phyloP scores from a whole-genome alignment of 2,888 invertebrate species.

The Andrena bicolor region DNA sequence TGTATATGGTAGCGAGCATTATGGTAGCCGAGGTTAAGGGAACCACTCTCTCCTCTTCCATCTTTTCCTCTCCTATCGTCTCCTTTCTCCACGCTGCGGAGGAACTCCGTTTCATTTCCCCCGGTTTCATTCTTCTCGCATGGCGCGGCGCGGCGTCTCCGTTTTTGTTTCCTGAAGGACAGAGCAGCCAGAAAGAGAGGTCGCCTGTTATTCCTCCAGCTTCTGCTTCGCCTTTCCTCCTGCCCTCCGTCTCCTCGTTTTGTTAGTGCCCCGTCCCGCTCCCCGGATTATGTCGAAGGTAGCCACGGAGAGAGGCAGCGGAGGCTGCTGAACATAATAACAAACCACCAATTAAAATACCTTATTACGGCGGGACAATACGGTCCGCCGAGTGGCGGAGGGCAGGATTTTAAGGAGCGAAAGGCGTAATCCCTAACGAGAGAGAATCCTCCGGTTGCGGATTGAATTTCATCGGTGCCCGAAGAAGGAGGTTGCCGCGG shows the following conservation, averaged over 20 bases:
- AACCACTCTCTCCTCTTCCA: slow-evolving; percentile 26
- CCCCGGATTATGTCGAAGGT: slow-evolving; percentile 61
- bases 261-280: slow-evolving; percentile 45
- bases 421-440: slow-evolving; percentile 68
- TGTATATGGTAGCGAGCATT: slow-evolving; percentile 68
- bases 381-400: slow-evolving; percentile 63
- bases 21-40: slow-evolving; percentile 62
- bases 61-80: neutral
- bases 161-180: slow-evolving; percentile 55
- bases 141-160: slow-evolving; percentile 38
- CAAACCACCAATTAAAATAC: slow-evolving; percentile 83
- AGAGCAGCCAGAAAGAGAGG: slow-evolving; percentile 36
- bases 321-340: slow-evolving; percentile 78
- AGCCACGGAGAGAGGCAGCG: slow-evolving; percentile 39
- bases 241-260: slow-evolving; percentile 19
- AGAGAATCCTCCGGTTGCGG: slow-evolving; percentile 60
- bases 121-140: slow-evolving; percentile 41
- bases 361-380: slow-evolving; percentile 81
- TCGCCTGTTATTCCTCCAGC: slow-evolving; percentile 31
- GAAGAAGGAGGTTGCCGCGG: slow-evolving; percentile 51
- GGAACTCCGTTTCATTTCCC: slow-evolving; percentile 40
- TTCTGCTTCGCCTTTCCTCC: slow-evolving; percentile 1
- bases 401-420: slow-evolving; percentile 65
- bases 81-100: neutral
- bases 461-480: slow-evolving; percentile 65